These are phyloP conservation scores for Cyclina sinensis DNA, from an alignment of 1,140 invertebrate species.

Conservation along the genomic window DNA sequence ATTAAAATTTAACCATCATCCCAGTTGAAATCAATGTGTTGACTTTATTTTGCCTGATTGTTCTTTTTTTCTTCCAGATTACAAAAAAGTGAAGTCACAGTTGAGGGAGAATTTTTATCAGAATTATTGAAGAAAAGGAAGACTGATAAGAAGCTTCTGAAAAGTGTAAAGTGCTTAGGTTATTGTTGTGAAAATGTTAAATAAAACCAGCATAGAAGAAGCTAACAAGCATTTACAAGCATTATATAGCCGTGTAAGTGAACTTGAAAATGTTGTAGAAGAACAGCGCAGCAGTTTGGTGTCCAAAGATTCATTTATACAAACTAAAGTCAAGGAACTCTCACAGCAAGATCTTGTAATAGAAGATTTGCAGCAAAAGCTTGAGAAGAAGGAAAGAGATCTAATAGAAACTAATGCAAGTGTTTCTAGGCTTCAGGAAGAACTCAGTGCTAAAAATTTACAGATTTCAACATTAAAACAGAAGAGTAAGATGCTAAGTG, in stretches of 20 bases:
- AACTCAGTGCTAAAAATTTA: conserved; percentile 65
- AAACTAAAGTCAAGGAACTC: conserved; percentile 68
- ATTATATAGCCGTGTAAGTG: conserved; percentile 73
- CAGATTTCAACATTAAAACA: conserved; percentile 10
- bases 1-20: too few species aligned
- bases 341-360: conserved; percentile 29
- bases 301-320: conserved; percentile 74
- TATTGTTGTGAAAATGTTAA: conserved; percentile 77
- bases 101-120: too few species aligned
- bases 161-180: too few species aligned
- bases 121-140: too few species aligned
- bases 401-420: conserved; percentile 58
- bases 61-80: too few species aligned
- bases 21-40: too few species aligned
- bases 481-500: conserved; percentile 1
- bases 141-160: too few species aligned
- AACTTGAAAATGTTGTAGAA: conserved; percentile 75
- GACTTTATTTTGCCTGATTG: too few species aligned
- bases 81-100: too few species aligned
- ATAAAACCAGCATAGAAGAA: conserved; percentile 80
- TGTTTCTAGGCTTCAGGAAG: conserved; percentile 59
- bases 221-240: conserved; percentile 79
- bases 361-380: not conserved
- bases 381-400: not conserved
- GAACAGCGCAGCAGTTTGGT: conserved; percentile 73